Conservation (phyloP, 1,140 invertebrate species). For the Euura lappo region DNA sequence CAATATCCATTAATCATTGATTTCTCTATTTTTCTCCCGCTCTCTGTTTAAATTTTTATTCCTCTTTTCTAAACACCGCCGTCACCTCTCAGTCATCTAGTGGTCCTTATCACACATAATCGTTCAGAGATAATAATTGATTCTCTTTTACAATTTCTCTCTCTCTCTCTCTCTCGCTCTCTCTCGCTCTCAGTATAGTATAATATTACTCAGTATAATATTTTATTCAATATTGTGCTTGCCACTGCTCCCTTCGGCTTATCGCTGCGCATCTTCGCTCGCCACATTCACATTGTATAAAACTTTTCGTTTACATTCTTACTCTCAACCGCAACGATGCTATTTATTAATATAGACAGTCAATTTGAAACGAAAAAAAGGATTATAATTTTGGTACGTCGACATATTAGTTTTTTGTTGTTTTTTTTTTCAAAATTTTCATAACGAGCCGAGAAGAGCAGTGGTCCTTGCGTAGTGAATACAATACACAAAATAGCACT, state of each 20-base stretch:
- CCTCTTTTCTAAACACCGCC: not conserved
- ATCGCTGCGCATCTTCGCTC: not conserved
- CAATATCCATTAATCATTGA: not conserved
- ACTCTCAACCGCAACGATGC: not conserved
- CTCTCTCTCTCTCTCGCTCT: conserved; percentile 20
- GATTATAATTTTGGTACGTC: too few species aligned
- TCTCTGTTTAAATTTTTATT: not conserved
- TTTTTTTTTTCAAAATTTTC: not conserved
- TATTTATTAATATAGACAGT: too few species aligned
- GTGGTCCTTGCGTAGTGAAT: conserved; percentile 23
- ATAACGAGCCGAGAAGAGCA: conserved; percentile 19
- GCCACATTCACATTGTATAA: not conserved
- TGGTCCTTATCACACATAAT: conserved; percentile 15
- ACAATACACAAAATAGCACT: conserved; percentile 29
- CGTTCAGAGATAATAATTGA: conserved; percentile 16
- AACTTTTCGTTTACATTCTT: not conserved
- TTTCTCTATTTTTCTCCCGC: not conserved
- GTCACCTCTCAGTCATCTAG: not conserved
- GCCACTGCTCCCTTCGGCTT: conserved; percentile 21
- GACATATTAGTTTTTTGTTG: too few species aligned
- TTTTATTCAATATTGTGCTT: conserved; percentile 17
- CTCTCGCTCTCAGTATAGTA: conserved; percentile 31
- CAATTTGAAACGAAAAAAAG: not conserved
- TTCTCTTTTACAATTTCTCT: conserved; percentile 19
- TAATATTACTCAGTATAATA: conserved; percentile 27